Evolutionary conservation across 2,797 vertebrate species (phyloP).

Genomic region (Nannoperca australis): DNA sequence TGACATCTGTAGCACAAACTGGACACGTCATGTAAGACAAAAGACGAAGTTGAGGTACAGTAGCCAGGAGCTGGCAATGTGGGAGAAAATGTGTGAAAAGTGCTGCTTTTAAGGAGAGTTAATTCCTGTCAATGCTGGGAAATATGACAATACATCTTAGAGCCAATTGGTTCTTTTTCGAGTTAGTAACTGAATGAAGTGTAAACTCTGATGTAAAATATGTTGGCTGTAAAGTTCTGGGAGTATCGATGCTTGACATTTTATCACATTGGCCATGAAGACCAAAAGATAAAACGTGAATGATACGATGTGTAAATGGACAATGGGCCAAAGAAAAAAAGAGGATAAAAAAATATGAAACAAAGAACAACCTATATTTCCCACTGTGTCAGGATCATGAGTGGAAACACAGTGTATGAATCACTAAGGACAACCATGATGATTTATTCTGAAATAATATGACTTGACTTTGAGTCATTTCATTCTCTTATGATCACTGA

Average conservation of each 20-base stretch:
- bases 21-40: not conserved
- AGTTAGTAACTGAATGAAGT: not conserved
- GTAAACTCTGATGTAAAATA: not conserved
- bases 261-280: not conserved
- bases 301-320: constrained; percentile 10
- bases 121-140: not conserved
- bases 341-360: not conserved
- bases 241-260: not conserved
- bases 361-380: not conserved
- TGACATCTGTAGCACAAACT: not conserved
- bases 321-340: not conserved
- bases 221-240: not conserved
- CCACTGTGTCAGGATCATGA: constrained; percentile 12
- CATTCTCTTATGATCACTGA: constrained; percentile 31
- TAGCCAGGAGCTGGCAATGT: not conserved
- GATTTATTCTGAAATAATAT: constrained; percentile 37
- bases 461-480: constrained; percentile 30
- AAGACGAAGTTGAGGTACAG: not conserved
- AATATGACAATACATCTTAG: not conserved
- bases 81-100: not conserved
- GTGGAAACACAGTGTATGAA: constrained; percentile 21
- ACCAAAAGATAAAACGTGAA: not conserved
- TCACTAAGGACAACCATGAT: not conserved
- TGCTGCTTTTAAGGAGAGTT: not conserved
- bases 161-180: not conserved